phyloP scores from a whole-genome alignment of 2,888 invertebrate species.

The Acrobasis consociella region DNA sequence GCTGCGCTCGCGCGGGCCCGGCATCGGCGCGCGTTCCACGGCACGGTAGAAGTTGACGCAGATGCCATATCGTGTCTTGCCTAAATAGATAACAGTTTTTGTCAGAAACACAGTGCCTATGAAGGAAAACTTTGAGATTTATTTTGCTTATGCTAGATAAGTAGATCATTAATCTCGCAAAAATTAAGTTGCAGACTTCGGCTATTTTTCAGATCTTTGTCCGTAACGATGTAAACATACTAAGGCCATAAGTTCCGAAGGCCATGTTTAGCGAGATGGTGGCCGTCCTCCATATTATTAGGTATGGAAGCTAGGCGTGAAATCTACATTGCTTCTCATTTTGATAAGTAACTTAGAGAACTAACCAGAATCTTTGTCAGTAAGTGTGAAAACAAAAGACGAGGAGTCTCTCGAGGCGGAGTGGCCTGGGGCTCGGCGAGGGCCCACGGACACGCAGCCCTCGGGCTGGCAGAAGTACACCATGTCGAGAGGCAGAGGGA shows the following conservation, averaged over 20 bases:
- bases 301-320: too few species aligned
- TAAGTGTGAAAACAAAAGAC: slow-evolving; percentile 98
- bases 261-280: too few species aligned
- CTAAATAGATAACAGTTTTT: slow-evolving; percentile 50
- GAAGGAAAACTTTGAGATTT: too few species aligned
- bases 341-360: not conserved
- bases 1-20: slow-evolving; percentile 71
- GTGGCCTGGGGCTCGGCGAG: slow-evolving; percentile 84
- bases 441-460: slow-evolving; percentile 96
- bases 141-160: too few species aligned
- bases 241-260: too few species aligned
- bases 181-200: too few species aligned
- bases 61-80: slow-evolving; percentile 96
- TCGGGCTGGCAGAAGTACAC: slow-evolving; percentile 99
- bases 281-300: too few species aligned
- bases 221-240: too few species aligned
- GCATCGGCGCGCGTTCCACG: slow-evolving; percentile 85
- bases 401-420: slow-evolving; percentile 91
- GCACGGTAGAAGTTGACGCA: slow-evolving; percentile 99
- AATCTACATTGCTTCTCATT: too few species aligned
- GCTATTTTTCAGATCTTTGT: too few species aligned
- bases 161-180: too few species aligned
- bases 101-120: too few species aligned
- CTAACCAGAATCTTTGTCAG: slow-evolving; percentile 98
- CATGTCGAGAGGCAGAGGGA: slow-evolving; percentile 98